Evolutionary conservation across 2,888 invertebrate genomes (phyloP).

Genomic region (Plebejus anna): DNA sequence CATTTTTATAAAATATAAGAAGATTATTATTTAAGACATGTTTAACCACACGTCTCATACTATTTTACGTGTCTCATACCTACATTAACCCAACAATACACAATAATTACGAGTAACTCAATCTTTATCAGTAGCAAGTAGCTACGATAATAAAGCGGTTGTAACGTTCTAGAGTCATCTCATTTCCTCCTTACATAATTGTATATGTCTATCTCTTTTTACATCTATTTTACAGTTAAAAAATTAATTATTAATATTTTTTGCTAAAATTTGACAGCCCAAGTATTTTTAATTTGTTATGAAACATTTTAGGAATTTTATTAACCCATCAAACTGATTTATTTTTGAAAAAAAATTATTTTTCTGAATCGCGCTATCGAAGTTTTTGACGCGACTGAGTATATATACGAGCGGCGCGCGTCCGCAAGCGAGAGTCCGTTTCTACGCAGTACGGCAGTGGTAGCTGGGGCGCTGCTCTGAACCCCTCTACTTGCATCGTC

Average conservation of each 20-base stretch:
- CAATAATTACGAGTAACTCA: not conserved
- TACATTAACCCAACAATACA: not conserved
- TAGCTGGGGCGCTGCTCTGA: slow-evolving; percentile 34
- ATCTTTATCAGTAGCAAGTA: not conserved
- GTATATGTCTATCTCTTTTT: not conserved
- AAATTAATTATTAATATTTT: not conserved
- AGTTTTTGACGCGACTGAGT: slow-evolving; percentile 14
- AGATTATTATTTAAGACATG: too few relatives aligned
- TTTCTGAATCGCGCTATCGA: slow-evolving; percentile 32
- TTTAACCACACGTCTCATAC: not conserved
- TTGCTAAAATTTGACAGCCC: not conserved
- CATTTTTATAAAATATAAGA: too few relatives aligned
- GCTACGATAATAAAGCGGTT: not conserved
- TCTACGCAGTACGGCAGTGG: slow-evolving; percentile 34
- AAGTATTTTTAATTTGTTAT: not conserved
- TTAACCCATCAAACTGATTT: not conserved
- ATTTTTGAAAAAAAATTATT: not conserved
- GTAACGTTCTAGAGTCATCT: not conserved
- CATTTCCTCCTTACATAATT: not conserved
- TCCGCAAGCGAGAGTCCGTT: slow-evolving; percentile 28
- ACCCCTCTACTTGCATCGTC: slow-evolving; percentile 26
- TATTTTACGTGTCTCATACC: not conserved
- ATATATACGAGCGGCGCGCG: slow-evolving; percentile 18
- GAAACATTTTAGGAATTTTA: not conserved
- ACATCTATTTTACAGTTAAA: not conserved